These are phyloP conservation scores for Loris lydekkerianus DNA, from an alignment of 2,797 vertebrate species.

Conservation along the genomic window DNA sequence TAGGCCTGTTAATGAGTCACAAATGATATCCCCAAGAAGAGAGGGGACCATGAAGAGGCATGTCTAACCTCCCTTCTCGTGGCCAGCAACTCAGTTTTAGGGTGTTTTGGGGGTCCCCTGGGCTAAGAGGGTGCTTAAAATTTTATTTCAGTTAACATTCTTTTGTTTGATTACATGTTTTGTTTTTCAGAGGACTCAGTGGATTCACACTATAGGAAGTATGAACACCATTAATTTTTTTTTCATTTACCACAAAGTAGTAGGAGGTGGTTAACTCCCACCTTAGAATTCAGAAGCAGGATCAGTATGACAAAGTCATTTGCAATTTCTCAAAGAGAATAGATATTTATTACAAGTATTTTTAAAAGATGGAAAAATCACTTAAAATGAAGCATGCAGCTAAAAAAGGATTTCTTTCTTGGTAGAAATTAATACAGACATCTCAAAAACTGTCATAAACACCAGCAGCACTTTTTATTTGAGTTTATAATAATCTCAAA, in stretches of 20 bases:
- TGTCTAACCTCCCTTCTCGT: background rate
- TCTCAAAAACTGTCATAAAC: slow-evolving; percentile 34
- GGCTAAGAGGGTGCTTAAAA: background rate
- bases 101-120: background rate
- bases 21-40: background rate
- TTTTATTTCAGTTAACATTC: background rate
- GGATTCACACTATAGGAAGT: background rate
- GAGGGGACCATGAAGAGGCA: background rate
- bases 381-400: slow-evolving; percentile 26
- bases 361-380: slow-evolving; percentile 5
- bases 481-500: slow-evolving; percentile 57
- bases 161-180: background rate
- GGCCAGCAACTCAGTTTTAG: background rate
- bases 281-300: background rate
- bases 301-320: background rate
- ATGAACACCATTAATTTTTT: background rate
- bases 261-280: background rate
- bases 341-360: slow-evolving; percentile 4
- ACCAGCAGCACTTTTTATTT: slow-evolving; percentile 21
- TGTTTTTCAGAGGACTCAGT: background rate
- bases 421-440: slow-evolving; percentile 12
- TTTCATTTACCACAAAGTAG: background rate
- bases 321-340: background rate
- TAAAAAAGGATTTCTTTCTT: slow-evolving; percentile 44
- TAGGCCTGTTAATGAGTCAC: background rate